These are phyloP conservation scores for Venusia cambrica DNA, from an alignment of 2,888 invertebrate species.

Conservation along the genomic window DNA sequence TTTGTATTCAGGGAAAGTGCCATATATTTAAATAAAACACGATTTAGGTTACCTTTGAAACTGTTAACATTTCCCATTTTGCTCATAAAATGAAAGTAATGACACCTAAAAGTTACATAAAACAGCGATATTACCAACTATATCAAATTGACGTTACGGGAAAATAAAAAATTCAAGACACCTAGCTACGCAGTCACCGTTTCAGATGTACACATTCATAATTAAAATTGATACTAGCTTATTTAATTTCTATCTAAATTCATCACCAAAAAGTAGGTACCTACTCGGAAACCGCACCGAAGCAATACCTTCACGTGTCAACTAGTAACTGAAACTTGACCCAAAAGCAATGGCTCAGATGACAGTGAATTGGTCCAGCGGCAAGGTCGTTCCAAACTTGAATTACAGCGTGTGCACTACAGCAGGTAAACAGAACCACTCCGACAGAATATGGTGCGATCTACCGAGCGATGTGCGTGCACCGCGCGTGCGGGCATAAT, in stretches of 20 bases:
- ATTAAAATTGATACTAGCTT: too few relatives aligned
- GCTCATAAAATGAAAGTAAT: constrained; percentile 4
- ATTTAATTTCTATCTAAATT: too few relatives aligned
- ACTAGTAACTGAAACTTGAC: constrained; percentile 21
- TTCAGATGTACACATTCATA: too few relatives aligned
- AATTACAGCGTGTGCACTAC: constrained; percentile 10
- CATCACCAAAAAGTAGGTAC: too few relatives aligned
- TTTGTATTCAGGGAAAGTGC: background rate
- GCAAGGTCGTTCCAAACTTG: constrained; percentile 20
- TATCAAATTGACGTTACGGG: too few relatives aligned
- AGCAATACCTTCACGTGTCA: constrained; percentile 7
- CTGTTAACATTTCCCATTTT: constrained; percentile 6
- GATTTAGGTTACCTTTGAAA: background rate
- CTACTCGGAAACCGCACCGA: background rate
- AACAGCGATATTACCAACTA: too few relatives aligned
- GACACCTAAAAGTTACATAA: too few relatives aligned
- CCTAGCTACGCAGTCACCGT: too few relatives aligned
- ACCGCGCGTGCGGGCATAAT: constrained; percentile 14
- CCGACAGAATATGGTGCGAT: constrained; percentile 14
- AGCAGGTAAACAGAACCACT: constrained; percentile 14
- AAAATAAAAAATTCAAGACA: too few relatives aligned
- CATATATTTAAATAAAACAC: background rate
- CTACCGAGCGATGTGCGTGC: constrained; percentile 21
- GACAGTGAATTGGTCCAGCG: constrained; percentile 20
- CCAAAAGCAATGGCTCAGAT: constrained; percentile 20